phyloP scores from a whole-genome alignment of 2,113 vertebrate genomes.

The Amia ocellicauda region DNA sequence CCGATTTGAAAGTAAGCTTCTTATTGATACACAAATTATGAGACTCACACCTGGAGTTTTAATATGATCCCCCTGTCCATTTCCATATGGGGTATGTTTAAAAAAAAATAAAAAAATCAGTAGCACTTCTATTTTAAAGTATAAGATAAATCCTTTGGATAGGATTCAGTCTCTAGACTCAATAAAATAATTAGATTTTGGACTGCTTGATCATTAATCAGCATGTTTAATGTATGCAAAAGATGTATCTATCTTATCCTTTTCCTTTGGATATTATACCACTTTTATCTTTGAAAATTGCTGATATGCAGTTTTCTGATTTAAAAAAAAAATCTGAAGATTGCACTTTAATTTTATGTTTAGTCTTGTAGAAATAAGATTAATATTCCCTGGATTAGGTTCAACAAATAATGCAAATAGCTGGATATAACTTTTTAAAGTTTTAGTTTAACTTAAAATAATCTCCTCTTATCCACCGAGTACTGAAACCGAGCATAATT shows the following conservation, averaged over 20 bases:
- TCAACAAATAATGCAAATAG: constrained; percentile 50
- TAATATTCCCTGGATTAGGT: constrained; percentile 53
- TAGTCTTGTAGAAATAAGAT: constrained; percentile 70
- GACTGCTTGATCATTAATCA: constrained; percentile 65
- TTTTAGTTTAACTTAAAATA: constrained; percentile 45
- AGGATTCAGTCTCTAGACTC: constrained; percentile 63
- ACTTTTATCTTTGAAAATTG: constrained; percentile 67
- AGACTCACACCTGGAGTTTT: constrained; percentile 69
- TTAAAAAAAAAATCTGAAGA: constrained; percentile 59
- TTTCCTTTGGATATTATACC: constrained; percentile 47
- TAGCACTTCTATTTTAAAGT: constrained; percentile 52
- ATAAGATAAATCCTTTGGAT: constrained; percentile 66
- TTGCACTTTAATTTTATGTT: constrained; percentile 73
- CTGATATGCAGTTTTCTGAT: constrained; percentile 57
- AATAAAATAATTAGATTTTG: constrained; percentile 77
- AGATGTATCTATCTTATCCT: constrained; percentile 48
- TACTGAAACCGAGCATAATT: constrained; percentile 40
- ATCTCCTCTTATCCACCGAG: constrained; percentile 46
- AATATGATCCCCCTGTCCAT: constrained; percentile 53
- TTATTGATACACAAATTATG: constrained; percentile 73
- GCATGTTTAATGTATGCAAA: constrained; percentile 62
- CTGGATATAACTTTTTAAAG: constrained; percentile 57
- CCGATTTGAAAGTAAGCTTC: constrained; percentile 66
- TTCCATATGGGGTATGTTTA: neutral
- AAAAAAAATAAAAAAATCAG: constrained; percentile 52